Conservation (phyloP, 1,140 invertebrate genomes). For the Trachymyrmex septentrionalis region DNA sequence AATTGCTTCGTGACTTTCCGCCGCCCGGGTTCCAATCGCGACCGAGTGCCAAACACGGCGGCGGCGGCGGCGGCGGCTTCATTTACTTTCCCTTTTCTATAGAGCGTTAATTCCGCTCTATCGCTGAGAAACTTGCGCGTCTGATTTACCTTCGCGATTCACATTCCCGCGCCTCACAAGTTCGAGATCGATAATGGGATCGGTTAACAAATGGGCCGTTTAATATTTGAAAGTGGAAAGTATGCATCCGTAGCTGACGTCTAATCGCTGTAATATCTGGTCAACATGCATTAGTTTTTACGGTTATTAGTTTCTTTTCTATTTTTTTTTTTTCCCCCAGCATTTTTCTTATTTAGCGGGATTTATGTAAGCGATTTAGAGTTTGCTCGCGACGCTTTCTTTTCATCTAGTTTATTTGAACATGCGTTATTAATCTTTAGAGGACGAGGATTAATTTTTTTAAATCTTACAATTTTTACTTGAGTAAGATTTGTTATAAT, state of each 20-base stretch:
- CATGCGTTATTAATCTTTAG: not conserved
- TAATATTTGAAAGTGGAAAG: conserved; percentile 22
- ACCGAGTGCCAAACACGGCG: not conserved
- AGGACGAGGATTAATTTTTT: no score
- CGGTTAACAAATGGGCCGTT: conserved; percentile 25
- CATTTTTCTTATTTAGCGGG: not conserved
- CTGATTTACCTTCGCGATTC: conserved; percentile 22
- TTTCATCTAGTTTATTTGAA: not conserved
- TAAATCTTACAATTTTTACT: no score
- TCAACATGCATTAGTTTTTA: not conserved
- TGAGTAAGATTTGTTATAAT: no score
- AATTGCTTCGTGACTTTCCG: not conserved
- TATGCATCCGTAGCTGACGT: not conserved
- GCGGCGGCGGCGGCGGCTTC: not conserved
- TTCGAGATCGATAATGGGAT: conserved; percentile 20
- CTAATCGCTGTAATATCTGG: not conserved
- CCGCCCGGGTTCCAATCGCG: not conserved
- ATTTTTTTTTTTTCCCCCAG: no score
- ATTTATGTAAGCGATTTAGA: not conserved
- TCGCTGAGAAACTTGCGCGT: conserved; percentile 26
- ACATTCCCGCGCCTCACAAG: conserved; percentile 1
- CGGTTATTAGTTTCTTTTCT: not conserved
- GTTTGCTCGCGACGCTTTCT: not conserved
- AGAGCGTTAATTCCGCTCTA: conserved; percentile 35
- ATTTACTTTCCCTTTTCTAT: conserved; percentile 53